phyloP scores from a whole-genome alignment of 2,113 vertebrate genomes.

The Cyphomyrus discorhynchus region DNA sequence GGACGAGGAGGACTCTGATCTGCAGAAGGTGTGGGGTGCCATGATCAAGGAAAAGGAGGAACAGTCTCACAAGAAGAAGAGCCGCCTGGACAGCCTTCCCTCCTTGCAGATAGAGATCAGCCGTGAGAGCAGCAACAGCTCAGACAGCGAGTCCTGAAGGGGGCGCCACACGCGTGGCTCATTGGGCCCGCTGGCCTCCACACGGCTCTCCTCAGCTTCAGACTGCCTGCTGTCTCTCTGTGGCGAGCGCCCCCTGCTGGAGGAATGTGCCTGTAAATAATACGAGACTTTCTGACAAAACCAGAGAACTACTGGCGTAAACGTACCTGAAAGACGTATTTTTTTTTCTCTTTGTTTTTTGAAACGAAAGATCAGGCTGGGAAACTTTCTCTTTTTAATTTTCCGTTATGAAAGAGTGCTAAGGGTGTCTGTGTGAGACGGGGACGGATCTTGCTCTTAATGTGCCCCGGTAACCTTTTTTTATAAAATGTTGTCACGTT shows the following conservation, averaged over 20 bases:
- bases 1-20: slow-evolving; percentile 85
- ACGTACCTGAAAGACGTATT: background rate
- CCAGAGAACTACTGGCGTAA: background rate
- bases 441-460: background rate
- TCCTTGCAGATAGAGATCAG: slow-evolving; percentile 97
- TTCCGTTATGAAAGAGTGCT: background rate
- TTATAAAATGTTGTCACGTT: slow-evolving; percentile 4
- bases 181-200: background rate
- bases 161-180: background rate
- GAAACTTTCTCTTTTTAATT: background rate
- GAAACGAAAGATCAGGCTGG: background rate
- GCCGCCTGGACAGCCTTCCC: slow-evolving; percentile 87
- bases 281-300: background rate
- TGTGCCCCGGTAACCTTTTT: background rate
- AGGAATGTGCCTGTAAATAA: background rate
- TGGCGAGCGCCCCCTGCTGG: background rate
- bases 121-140: slow-evolving; percentile 86
- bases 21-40: slow-evolving; percentile 90
- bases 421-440: background rate
- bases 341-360: background rate
- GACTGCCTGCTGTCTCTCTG: background rate
- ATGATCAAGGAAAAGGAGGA: slow-evolving; percentile 93
- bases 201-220: background rate
- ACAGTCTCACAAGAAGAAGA: slow-evolving; percentile 79
- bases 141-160: slow-evolving; percentile 83